phyloP scores from a whole-genome alignment of 2,113 vertebrate species.

The Chrysochloris asiatica region DNA sequence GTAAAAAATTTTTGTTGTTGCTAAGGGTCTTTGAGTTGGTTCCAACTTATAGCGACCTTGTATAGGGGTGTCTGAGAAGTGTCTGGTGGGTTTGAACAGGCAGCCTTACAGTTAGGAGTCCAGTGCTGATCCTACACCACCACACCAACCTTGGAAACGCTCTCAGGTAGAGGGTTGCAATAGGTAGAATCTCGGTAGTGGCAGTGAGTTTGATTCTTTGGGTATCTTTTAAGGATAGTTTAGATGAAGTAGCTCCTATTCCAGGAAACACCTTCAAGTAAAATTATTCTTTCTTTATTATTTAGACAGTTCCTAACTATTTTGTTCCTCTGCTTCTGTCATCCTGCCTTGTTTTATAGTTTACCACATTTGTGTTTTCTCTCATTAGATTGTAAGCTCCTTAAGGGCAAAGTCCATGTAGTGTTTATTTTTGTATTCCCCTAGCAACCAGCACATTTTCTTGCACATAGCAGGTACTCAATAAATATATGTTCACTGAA shows the following conservation, averaged over 20 bases:
- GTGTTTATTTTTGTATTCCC: not conserved
- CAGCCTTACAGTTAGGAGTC: too few relatives aligned
- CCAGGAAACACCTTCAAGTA: not conserved
- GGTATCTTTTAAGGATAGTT: not conserved
- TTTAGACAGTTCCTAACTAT: not conserved
- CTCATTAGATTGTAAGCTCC: not conserved
- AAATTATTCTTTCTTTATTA: not conserved
- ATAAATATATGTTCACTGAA: slow-evolving; percentile 43
- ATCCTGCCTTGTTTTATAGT: not conserved
- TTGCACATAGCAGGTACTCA: slow-evolving; percentile 59
- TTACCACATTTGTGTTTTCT: not conserved
- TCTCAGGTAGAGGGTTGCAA: not conserved
- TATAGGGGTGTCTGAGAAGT: too few relatives aligned
- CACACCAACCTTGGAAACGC: too few relatives aligned
- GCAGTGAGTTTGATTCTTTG: not conserved
- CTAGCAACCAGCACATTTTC: slow-evolving; percentile 24
- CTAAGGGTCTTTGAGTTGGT: too few relatives aligned
- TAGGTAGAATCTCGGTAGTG: not conserved
- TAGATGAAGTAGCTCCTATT: not conserved
- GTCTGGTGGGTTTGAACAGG: too few relatives aligned
- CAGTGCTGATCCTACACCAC: too few relatives aligned
- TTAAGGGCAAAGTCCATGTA: not conserved
- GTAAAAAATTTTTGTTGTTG: not conserved
- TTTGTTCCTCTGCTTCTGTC: not conserved
- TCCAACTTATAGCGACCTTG: too few relatives aligned